A percentile compares a stretch with the other conserved stretches of the same genome.
Conservation (phyloP, 2,888 invertebrate genomes). For the Eurytoma californica region DNA sequence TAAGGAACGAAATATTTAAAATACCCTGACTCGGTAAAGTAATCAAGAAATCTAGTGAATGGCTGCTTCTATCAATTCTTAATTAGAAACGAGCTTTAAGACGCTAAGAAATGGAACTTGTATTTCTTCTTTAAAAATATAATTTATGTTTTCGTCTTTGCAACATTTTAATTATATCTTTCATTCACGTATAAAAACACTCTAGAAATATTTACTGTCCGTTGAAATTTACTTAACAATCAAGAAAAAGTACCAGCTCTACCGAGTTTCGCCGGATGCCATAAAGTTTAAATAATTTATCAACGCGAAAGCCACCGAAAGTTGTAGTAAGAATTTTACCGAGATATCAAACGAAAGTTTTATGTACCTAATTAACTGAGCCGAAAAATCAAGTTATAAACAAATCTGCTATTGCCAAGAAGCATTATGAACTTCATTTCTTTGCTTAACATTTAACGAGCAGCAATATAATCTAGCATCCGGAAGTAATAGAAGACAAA, state of each 20-base stretch:
- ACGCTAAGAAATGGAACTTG: background rate
- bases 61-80: slow-evolving; percentile 1
- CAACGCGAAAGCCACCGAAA: too few species aligned
- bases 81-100: slow-evolving; percentile 12
- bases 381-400: background rate
- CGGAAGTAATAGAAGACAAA: background rate
- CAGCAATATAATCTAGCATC: background rate
- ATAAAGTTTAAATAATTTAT: too few species aligned
- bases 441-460: background rate
- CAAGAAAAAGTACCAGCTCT: too few species aligned
- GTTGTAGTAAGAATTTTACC: too few species aligned
- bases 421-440: background rate
- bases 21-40: background rate
- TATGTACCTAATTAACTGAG: background rate
- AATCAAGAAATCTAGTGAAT: background rate
- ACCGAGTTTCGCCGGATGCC: too few species aligned
- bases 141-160: background rate
- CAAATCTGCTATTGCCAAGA: background rate
- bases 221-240: too few species aligned
- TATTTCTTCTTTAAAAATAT: background rate
- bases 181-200: background rate
- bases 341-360: background rate
- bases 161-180: background rate
- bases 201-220: too few species aligned
- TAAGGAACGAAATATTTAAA: background rate